Evolutionary conservation across 2,113 vertebrate species (phyloP), one percentile per base, ranked within the genome.

Genomic region (Bufo bufo): DNA sequence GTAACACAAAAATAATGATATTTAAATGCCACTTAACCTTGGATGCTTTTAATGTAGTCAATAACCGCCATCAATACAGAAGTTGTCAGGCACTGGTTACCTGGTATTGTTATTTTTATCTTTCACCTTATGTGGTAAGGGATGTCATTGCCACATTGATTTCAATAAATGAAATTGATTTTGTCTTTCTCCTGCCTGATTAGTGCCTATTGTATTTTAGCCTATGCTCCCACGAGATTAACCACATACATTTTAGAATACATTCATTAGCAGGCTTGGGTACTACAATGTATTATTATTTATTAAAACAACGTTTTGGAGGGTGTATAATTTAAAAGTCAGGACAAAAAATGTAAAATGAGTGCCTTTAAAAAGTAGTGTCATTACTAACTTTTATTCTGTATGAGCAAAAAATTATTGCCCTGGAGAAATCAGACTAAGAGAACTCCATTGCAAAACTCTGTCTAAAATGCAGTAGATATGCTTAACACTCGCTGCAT

Each of bases 81-180:
- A 84, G 84, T 69, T 84, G 59, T 84, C 23, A 84, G 50, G 56
- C 47, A 89, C 54, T 69, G 81, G 75, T 89, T 84, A 69, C 77
- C 81, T 89, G 71, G 54, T 82, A n/a, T 82, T 84, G 81, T 78
- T 89, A 89, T 89, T 89, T 84, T 89, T 89, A 84, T 77, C 71
- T 84, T 77, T 89, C 81, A 89, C 87, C 87, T 89, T 89, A 65
- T 89, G 87, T 69, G 87, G 87, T 89, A 75, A 88, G 50, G 49
- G 81, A 84, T 84, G 87, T 84, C 81, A 84, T 78, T 74, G 61
- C 23, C 87, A 78, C 50, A 89, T 89, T 69, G 87, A 84, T 84
- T 89, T 77, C 59, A 84, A 87, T 84, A 84, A 84, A 89, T 78
- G 8, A 84, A 17, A 89, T 89, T 84, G 87, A 89, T 89, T 89